These are phyloP conservation scores for Ectemnius continuus DNA, from an alignment of 2,888 invertebrate genomes.

Conservation along the genomic window DNA sequence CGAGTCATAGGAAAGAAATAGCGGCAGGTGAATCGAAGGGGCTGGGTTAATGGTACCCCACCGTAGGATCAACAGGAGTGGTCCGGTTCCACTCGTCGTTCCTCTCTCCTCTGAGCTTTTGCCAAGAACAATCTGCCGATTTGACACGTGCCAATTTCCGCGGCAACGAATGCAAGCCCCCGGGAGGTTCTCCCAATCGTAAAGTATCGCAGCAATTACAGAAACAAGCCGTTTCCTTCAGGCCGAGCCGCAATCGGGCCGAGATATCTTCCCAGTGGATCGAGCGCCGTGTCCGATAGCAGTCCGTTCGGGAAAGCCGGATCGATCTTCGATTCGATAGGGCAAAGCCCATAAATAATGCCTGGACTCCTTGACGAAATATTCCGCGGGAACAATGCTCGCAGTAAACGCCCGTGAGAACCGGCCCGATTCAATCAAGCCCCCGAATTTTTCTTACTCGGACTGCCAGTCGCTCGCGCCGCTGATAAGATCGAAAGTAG, in stretches of 20 bases:
- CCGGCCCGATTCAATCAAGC: slow-evolving; percentile 10
- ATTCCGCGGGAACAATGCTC: slow-evolving; percentile 31
- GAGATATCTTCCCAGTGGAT: background rate
- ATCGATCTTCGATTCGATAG: slow-evolving; percentile 44
- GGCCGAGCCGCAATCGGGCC: too few species aligned
- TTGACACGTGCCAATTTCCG: slow-evolving; percentile 34
- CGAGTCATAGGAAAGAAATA: slow-evolving; percentile 48
- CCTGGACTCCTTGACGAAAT: slow-evolving; percentile 55
- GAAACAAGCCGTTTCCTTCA: background rate
- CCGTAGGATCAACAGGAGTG: slow-evolving; percentile 45
- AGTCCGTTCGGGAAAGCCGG: slow-evolving; percentile 35
- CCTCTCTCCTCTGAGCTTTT: slow-evolving; percentile 13
- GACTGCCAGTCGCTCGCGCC: background rate
- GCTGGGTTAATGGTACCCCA: slow-evolving; percentile 36
- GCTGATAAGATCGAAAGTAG: background rate
- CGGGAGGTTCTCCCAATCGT: background rate
- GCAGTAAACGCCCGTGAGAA: slow-evolving; percentile 38
- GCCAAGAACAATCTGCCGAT: slow-evolving; percentile 16
- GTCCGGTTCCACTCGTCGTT: slow-evolving; percentile 18
- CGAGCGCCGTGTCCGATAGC: background rate
- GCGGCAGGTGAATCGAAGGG: slow-evolving; percentile 44
- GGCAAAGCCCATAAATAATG: slow-evolving; percentile 54
- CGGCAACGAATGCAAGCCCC: slow-evolving; percentile 1
- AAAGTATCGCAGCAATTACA: background rate
- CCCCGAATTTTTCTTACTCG: background rate